Conservation (phyloP, 2,113 vertebrate species). For the Accipiter virgatus region DNA sequence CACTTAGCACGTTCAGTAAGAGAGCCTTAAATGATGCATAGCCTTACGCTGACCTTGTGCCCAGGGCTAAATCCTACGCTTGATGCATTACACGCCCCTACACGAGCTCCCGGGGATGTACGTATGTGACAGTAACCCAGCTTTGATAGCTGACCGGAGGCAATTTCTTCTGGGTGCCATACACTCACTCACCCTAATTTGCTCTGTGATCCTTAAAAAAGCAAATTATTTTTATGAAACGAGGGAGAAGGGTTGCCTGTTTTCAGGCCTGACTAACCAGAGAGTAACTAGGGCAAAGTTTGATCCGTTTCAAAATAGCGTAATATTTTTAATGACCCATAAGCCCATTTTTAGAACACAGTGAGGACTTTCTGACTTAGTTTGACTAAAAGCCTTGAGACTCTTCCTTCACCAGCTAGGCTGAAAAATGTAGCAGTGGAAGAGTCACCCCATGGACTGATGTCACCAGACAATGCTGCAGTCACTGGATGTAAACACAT, state of each 20-base stretch:
- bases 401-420: background rate
- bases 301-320: background rate
- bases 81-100: background rate
- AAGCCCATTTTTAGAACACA: conserved; percentile 13
- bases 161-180: background rate
- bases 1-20: background rate
- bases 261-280: background rate
- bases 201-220: background rate
- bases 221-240: background rate
- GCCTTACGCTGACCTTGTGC: background rate
- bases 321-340: conserved; percentile 38
- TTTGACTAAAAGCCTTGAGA: background rate
- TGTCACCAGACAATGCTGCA: conserved; percentile 45
- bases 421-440: background rate
- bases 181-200: background rate
- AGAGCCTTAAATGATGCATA: background rate
- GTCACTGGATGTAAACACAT: conserved; percentile 18
- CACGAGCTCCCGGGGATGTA: fast-evolving
- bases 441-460: background rate
- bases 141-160: background rate
- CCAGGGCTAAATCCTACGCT: background rate
- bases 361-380: background rate
- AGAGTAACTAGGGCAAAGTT: conserved; percentile 38
- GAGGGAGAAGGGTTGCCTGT: background rate
- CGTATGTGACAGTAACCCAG: background rate